These are phyloP conservation scores for Plemyria rubiginata DNA, from an alignment of 2,888 invertebrate species.

Conservation along the genomic window DNA sequence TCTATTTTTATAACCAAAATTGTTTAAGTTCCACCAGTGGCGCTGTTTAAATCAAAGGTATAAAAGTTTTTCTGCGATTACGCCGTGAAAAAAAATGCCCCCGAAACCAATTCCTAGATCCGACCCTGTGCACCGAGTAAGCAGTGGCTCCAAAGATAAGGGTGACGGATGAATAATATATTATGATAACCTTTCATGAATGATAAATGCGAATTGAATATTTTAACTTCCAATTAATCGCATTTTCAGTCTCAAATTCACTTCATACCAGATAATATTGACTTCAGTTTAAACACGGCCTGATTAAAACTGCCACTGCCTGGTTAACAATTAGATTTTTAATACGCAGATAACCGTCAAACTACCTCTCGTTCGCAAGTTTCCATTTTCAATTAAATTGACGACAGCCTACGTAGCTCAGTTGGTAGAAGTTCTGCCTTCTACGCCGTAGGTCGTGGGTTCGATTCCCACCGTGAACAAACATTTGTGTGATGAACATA, in stretches of 20 bases:
- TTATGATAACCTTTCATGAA: conserved; percentile 38
- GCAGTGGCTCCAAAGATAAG: conserved; percentile 37
- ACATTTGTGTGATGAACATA: too few relatives aligned
- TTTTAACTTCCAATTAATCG: conserved; percentile 28
- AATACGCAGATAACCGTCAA: not conserved
- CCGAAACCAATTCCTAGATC: not conserved
- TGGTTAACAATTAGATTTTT: not conserved
- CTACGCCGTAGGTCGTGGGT: too few relatives aligned
- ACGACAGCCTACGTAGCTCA: too few relatives aligned
- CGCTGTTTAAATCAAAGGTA: too few relatives aligned
- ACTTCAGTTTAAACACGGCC: not conserved
- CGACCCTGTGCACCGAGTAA: conserved; percentile 25
- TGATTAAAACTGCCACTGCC: not conserved
- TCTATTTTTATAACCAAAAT: too few relatives aligned
- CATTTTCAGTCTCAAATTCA: not conserved
- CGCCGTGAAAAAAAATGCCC: not conserved
- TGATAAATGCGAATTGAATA: conserved; percentile 40
- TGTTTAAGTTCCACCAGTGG: too few relatives aligned
- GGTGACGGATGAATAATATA: conserved; percentile 34
- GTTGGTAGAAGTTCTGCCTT: too few relatives aligned
- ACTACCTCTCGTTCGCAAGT: not conserved
- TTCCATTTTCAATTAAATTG: too few relatives aligned
- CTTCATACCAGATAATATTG: not conserved
- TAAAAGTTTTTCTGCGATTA: too few relatives aligned
- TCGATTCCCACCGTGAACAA: too few relatives aligned